Evolutionary conservation across 92 coral and sea anemone species (phyloP).

Genomic region (Palythoa caribaeorum): DNA sequence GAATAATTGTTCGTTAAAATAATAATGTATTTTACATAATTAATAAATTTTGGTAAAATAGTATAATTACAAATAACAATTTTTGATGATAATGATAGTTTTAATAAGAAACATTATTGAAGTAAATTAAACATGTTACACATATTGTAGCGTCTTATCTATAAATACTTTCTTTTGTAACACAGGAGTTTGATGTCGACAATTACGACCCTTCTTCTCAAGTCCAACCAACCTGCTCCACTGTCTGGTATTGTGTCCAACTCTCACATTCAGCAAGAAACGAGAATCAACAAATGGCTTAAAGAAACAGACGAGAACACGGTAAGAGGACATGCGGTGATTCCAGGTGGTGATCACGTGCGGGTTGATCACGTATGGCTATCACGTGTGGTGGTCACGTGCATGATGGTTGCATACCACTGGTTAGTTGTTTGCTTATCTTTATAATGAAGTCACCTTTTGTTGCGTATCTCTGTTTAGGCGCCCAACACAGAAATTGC

Average conservation of each 20-base stretch:
- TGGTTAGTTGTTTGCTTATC: too few species aligned
- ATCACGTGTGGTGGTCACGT: too few species aligned
- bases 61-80: too few species aligned
- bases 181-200: slow-evolving; percentile 41
- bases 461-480: not conserved
- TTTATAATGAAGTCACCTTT: too few species aligned
- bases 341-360: too few species aligned
- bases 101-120: too few species aligned
- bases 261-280: slow-evolving; percentile 37
- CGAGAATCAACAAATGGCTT: slow-evolving; percentile 40
- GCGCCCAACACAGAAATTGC: not conserved
- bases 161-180: not conserved
- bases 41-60: too few species aligned
- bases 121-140: too few species aligned
- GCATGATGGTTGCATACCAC: too few species aligned
- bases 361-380: not conserved
- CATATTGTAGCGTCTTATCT: not conserved
- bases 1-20: too few species aligned
- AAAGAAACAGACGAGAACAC: slow-evolving; percentile 2
- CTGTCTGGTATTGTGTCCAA: slow-evolving; percentile 40
- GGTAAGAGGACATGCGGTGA: not conserved
- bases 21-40: too few species aligned
- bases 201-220: slow-evolving; percentile 38
- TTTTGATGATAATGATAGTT: too few species aligned
- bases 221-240: slow-evolving; percentile 41